Percentiles rank a stretch among this genome's conserved stretches.
Conservation (phyloP, 1,140 invertebrate genomes). For the Heliconius nattereri region DNA sequence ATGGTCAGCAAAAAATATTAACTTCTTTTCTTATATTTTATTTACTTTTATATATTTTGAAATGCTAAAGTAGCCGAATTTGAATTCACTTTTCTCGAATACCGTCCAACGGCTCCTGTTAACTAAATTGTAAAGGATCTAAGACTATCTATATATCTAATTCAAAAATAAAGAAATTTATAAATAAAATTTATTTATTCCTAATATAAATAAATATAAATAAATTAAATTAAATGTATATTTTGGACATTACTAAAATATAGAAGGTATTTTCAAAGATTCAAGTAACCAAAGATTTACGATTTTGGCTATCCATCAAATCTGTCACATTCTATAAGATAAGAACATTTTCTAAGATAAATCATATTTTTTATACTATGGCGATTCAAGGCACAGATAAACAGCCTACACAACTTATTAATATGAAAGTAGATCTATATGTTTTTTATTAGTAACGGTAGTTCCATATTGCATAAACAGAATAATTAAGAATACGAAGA, state of each 20-base stretch:
- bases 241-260: background rate
- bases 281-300: background rate
- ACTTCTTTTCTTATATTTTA: background rate
- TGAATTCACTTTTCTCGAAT: too few relatives aligned
- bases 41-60: background rate
- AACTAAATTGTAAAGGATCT: too few relatives aligned
- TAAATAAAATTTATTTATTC: too few relatives aligned
- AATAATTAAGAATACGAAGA: background rate
- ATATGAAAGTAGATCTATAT: background rate
- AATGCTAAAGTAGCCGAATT: too few relatives aligned
- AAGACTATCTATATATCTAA: too few relatives aligned
- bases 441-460: background rate
- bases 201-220: too few relatives aligned
- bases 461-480: background rate
- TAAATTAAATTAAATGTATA: background rate
- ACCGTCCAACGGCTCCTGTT: too few relatives aligned
- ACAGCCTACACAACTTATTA: background rate
- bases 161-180: too few relatives aligned
- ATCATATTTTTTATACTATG: conserved; percentile 1
- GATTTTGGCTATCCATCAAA: background rate
- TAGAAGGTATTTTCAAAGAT: too few relatives aligned
- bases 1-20: background rate
- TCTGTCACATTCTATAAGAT: background rate
- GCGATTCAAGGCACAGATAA: background rate
- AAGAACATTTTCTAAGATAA: background rate